These are phyloP conservation scores for Listronotus bonariensis DNA, from an alignment of 1,140 invertebrate genomes.

Conservation along the genomic window DNA sequence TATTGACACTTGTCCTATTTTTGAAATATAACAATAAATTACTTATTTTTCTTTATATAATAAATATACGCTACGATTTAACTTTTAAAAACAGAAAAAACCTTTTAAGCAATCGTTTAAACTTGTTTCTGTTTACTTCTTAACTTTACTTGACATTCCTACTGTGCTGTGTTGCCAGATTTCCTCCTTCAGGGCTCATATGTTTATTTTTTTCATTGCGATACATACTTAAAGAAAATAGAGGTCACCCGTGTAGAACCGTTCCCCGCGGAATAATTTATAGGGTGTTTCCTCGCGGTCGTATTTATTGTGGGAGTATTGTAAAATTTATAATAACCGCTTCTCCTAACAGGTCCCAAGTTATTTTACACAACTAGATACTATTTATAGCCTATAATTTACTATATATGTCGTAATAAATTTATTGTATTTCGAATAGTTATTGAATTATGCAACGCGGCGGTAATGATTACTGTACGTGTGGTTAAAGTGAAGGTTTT, in stretches of 20 bases:
- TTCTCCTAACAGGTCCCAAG: slow-evolving; percentile 17
- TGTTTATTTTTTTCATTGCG: too few species aligned
- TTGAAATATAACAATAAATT: too few species aligned
- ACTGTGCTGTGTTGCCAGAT: too few species aligned
- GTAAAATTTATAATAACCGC: slow-evolving; percentile 28
- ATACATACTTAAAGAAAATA: slow-evolving; percentile 12
- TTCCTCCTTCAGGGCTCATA: too few species aligned
- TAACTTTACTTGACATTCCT: too few species aligned
- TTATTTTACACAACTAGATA: slow-evolving; percentile 20
- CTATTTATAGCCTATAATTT: slow-evolving; percentile 27
- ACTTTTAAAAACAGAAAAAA: too few species aligned
- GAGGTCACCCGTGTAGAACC: slow-evolving; percentile 20
- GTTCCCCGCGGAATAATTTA: slow-evolving; percentile 19
- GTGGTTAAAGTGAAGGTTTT: slow-evolving; percentile 14
- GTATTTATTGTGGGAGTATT: slow-evolving; percentile 17
- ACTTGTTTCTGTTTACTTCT: too few species aligned
- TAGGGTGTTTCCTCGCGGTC: slow-evolving; percentile 14
- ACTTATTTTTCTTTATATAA: too few species aligned
- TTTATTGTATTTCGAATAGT: slow-evolving; percentile 29
- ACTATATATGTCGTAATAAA: slow-evolving; percentile 27
- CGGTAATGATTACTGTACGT: slow-evolving; percentile 3
- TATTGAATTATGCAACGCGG: slow-evolving; percentile 25
- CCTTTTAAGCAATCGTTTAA: too few species aligned
- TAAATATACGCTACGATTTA: too few species aligned
- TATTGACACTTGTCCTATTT: too few species aligned